phyloP scores from a whole-genome alignment of 2,797 vertebrate genomes.

The Acipenser transmontanus region DNA sequence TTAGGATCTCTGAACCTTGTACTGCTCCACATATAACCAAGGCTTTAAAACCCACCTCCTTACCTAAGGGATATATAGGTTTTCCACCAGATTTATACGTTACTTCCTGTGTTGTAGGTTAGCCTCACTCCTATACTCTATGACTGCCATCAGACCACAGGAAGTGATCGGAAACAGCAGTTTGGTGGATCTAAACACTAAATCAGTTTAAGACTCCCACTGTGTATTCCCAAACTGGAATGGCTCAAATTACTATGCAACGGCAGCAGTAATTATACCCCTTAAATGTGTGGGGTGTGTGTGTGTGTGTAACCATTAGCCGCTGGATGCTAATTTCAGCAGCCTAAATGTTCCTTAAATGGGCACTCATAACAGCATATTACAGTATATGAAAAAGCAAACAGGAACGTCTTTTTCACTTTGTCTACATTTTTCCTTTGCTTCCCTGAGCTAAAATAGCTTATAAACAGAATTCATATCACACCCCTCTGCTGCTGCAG shows the following conservation, averaged over 20 bases:
- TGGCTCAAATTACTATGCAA: too few species aligned
- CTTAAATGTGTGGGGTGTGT: not conserved
- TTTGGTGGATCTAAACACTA: too few species aligned
- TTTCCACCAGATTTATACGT: not conserved
- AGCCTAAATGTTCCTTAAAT: not conserved
- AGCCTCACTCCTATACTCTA: not conserved
- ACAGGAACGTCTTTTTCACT: not conserved
- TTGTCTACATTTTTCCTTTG: not conserved
- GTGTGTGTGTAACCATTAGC: not conserved
- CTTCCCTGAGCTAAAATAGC: not conserved
- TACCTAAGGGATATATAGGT: too few species aligned
- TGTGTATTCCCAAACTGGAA: not conserved
- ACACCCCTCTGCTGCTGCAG: not conserved
- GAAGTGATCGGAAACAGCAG: too few species aligned
- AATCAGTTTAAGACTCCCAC: too few species aligned
- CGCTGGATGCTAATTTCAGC: not conserved
- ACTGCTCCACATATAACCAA: not conserved
- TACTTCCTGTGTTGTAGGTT: not conserved
- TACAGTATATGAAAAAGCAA: not conserved
- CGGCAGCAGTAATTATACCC: too few species aligned
- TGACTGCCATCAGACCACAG: not conserved
- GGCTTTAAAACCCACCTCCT: too few species aligned
- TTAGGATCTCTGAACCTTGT: not conserved
- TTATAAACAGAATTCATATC: not conserved
- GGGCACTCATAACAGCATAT: not conserved